Percentiles rank a stretch among this genome's conserved stretches.
phyloP scores from a whole-genome alignment of 2,113 vertebrate genomes.

The Eupsittula cactorum region DNA sequence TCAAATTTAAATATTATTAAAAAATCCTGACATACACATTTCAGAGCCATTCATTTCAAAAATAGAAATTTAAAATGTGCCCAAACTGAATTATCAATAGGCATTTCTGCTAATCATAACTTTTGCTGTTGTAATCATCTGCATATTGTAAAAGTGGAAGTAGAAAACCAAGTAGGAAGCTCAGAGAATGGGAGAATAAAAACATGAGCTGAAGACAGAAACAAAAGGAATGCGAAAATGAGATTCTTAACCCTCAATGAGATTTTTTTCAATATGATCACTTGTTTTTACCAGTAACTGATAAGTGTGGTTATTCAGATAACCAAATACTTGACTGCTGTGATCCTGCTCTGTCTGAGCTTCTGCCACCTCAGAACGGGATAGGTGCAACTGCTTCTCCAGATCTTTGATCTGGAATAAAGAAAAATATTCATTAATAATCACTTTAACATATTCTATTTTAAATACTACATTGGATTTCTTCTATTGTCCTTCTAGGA shows the following conservation, averaged over 20 bases:
- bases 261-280: neutral
- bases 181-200: neutral
- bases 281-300: slow-evolving; percentile 73
- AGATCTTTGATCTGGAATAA: slow-evolving; percentile 73
- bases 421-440: neutral
- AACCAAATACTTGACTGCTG: slow-evolving; percentile 65
- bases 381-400: slow-evolving; percentile 71
- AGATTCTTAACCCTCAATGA: neutral
- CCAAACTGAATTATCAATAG: neutral
- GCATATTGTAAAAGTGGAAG: neutral
- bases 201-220: neutral
- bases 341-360: slow-evolving; percentile 66
- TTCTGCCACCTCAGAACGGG: slow-evolving; percentile 62
- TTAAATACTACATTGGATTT: neutral
- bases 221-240: neutral
- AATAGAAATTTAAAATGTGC: neutral
- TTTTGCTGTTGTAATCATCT: neutral
- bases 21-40: neutral
- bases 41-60: neutral
- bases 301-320: slow-evolving; percentile 58
- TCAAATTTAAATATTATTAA: neutral
- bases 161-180: neutral
- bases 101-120: neutral
- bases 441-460: neutral
- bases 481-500: neutral